A percentile compares a stretch with the other conserved stretches of the same genome.
phyloP scores from a whole-genome alignment of 1,140 invertebrate species.

The Geopemphigus sp. region DNA sequence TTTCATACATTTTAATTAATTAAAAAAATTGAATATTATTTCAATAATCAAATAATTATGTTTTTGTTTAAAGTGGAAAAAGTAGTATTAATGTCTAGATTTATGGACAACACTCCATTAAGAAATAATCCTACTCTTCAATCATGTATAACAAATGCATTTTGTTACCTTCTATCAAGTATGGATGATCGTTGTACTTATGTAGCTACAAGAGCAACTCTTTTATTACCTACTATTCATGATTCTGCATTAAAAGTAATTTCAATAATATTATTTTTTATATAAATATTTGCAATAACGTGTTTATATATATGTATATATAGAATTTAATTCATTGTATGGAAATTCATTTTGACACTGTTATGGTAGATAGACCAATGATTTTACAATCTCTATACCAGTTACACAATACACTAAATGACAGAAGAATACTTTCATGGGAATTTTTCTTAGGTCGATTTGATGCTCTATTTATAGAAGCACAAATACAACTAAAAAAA shows the following conservation, averaged over 20 bases:
- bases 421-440: constrained; percentile 89
- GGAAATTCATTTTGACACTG: constrained; percentile 89
- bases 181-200: constrained; percentile 94
- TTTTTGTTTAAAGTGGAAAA: constrained; percentile 70
- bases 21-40: background rate
- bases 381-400: constrained; percentile 95
- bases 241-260: constrained; percentile 74
- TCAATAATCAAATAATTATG: background rate
- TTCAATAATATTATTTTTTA: background rate
- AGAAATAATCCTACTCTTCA: constrained; percentile 80
- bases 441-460: constrained; percentile 98
- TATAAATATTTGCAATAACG: no score
- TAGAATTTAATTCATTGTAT: constrained; percentile 81
- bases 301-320: constrained; percentile 48
- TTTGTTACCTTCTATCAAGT: constrained; percentile 93
- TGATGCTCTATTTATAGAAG: constrained; percentile 92
- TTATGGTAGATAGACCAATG: constrained; percentile 94
- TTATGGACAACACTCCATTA: constrained; percentile 86
- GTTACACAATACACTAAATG: constrained; percentile 87
- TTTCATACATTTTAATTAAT: no score
- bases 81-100: constrained; percentile 86
- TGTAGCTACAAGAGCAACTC: constrained; percentile 88
- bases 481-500: constrained; percentile 85
- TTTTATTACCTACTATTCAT: constrained; percentile 92
- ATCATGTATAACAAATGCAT: constrained; percentile 92